Percentiles rank a stretch among this genome's conserved stretches.
phyloP scores from a whole-genome alignment of 2,888 invertebrate genomes.

The Drosophila cognata region DNA sequence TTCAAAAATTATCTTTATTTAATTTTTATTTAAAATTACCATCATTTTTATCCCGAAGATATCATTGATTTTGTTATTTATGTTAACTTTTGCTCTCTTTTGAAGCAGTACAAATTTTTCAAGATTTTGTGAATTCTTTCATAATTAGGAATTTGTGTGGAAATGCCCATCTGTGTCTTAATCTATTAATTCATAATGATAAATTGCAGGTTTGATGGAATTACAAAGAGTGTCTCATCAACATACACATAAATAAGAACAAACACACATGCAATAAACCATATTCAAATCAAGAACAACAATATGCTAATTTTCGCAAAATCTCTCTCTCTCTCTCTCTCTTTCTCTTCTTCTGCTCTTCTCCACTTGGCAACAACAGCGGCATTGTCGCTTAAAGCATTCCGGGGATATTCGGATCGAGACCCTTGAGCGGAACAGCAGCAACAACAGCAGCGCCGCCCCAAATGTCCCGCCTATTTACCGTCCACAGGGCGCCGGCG shows the following conservation, averaged over 20 bases:
- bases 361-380: conserved; percentile 85
- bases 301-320: conserved; percentile 28
- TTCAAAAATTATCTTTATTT: no score
- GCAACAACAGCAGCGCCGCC: conserved; percentile 49
- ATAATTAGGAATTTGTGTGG: not conserved
- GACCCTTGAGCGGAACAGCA: conserved; percentile 83
- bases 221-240: conserved; percentile 7
- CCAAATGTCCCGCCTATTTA: conserved; percentile 78
- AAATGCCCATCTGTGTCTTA: not conserved
- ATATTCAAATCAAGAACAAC: not conserved
- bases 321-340: conserved; percentile 1
- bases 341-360: conserved; percentile 4
- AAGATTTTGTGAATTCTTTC: no score
- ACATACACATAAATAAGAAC: conserved; percentile 15
- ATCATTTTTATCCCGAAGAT: no score
- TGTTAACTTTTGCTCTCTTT: not conserved
- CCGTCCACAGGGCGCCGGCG: conserved; percentile 81
- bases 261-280: conserved; percentile 18
- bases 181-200: not conserved
- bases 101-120: no score
- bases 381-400: conserved; percentile 92
- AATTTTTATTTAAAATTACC: no score
- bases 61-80: not conserved
- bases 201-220: conserved; percentile 1
- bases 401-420: conserved; percentile 90